Evolutionary conservation across 1,140 invertebrate species (phyloP).

Genomic region (Dendroctonus ponderosae): DNA sequence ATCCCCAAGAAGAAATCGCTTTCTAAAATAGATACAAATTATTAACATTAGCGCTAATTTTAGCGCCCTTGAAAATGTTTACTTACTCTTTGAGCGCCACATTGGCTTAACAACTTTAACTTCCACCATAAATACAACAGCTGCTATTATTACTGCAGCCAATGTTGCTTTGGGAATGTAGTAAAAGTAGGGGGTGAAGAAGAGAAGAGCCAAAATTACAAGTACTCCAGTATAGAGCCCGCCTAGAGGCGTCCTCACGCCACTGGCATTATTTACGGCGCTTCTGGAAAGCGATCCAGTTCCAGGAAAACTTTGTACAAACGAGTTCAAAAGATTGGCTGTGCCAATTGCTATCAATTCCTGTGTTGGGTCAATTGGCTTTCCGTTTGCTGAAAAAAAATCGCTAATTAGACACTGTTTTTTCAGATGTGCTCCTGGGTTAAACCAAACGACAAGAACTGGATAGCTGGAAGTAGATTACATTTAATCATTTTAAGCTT

Average conservation of each 20-base stretch:
- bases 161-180: slow-evolving; percentile 78
- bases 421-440: no score
- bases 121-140: slow-evolving; percentile 81
- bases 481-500: no score
- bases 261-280: slow-evolving; percentile 87
- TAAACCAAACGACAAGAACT: no score
- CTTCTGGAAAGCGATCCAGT: slow-evolving; percentile 85
- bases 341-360: slow-evolving; percentile 80
- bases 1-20: slow-evolving; percentile 80
- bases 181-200: slow-evolving; percentile 80
- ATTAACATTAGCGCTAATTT: no score
- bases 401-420: no score
- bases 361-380: slow-evolving; percentile 78
- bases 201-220: slow-evolving; percentile 73
- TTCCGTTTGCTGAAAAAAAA: slow-evolving; percentile 64
- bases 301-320: slow-evolving; percentile 81
- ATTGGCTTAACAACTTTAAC: slow-evolving; percentile 73
- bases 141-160: slow-evolving; percentile 80
- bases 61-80: neutral
- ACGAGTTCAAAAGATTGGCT: slow-evolving; percentile 82
- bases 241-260: slow-evolving; percentile 82
- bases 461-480: no score
- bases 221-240: slow-evolving; percentile 82
- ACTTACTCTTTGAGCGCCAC: slow-evolving; percentile 74
- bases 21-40: slow-evolving; percentile 58